Percentiles rank a stretch among this genome's conserved stretches.
Conservation (phyloP, 2,797 vertebrate genomes). For the Rhynchotus rufescens region DNA sequence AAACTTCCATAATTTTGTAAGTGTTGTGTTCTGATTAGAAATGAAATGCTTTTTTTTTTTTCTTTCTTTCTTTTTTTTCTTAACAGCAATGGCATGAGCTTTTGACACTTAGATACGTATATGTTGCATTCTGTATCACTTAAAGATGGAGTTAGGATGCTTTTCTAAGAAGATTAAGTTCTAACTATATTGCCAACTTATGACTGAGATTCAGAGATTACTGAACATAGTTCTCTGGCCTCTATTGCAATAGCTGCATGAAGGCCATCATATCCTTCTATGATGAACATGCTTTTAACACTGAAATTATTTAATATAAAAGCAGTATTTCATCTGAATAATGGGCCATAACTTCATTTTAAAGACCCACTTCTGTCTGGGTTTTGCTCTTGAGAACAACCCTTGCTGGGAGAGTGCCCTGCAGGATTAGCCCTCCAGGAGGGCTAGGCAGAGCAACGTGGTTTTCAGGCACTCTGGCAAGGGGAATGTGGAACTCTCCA, state of each 20-base stretch:
- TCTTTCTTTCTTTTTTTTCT: neutral
- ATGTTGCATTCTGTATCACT: neutral
- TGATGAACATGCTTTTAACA: neutral
- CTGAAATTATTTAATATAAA: neutral
- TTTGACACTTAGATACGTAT: neutral
- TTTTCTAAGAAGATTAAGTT: neutral
- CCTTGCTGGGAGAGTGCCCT: neutral
- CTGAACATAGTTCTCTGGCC: neutral
- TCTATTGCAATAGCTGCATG: neutral
- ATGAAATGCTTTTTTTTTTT: neutral
- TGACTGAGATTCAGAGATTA: neutral
- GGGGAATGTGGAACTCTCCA: neutral
- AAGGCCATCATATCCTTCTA: neutral
- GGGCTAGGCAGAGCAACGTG: neutral
- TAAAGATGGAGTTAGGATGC: neutral
- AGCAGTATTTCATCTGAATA: neutral
- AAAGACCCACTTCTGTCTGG: neutral
- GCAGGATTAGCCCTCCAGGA: neutral
- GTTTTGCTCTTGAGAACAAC: neutral
- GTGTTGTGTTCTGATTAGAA: slow-evolving; percentile 32
- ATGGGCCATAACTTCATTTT: neutral
- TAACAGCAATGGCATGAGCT: neutral
- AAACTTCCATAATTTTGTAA: slow-evolving; percentile 97
- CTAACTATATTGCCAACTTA: neutral
- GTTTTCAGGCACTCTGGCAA: neutral